Conservation (phyloP, 2,888 invertebrate genomes). For the Coremacera marginata region DNA sequence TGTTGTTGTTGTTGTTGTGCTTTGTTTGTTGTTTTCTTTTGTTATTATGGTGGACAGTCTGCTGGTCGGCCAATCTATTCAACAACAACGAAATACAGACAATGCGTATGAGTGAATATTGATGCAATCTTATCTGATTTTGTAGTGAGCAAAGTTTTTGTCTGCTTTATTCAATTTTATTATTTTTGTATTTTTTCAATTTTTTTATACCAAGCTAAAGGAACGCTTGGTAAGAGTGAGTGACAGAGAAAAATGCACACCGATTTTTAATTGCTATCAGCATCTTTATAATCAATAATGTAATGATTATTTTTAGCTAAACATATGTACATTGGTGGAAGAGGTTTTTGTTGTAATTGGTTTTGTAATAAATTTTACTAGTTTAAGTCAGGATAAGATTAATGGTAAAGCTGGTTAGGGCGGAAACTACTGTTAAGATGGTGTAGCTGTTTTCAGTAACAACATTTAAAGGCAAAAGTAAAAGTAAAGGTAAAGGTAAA, state of each 20-base stretch:
- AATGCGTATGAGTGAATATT: not conserved
- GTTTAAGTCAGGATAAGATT: not conserved
- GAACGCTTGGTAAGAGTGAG: not conserved
- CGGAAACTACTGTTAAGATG: not conserved
- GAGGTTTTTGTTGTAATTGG: not conserved
- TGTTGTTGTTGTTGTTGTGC: no score
- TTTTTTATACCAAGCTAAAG: not conserved
- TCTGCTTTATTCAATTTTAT: not conserved
- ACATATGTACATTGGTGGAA: not conserved
- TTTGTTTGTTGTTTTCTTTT: no score
- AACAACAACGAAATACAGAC: no score
- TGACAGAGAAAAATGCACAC: not conserved
- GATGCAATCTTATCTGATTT: not conserved
- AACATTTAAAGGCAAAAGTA: no score
- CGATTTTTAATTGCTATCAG: conserved; percentile 26
- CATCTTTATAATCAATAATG: conserved; percentile 25
- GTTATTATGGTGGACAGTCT: no score
- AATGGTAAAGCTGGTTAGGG: not conserved
- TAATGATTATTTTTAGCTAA: conserved; percentile 17
- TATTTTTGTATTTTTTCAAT: not conserved
- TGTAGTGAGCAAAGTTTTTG: not conserved
- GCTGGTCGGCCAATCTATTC: no score
- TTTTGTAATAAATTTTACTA: not conserved
- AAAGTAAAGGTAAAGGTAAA: no score
- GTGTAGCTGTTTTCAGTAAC: not conserved